Base-by-base conservation (phyloP, 2,113 vertebrate genomes). In the Cynopterus brachyotis region DNA sequence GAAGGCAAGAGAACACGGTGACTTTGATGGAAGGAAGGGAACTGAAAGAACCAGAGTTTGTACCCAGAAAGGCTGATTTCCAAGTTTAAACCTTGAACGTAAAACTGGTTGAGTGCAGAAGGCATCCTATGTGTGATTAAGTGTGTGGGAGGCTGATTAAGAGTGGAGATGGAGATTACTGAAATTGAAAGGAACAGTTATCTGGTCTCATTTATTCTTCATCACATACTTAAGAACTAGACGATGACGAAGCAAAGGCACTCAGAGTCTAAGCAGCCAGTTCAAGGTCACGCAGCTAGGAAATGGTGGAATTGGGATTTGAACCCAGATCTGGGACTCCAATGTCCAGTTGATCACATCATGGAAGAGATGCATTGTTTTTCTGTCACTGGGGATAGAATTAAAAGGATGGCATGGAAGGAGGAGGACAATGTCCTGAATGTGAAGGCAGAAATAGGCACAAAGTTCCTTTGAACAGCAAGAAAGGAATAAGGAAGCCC, bases 21-120 rank as follows among this genome's bases (percentile, higher is more conserved):
- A 79, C 76, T 85, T 73, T 91, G 47, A 35, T 35, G 19, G 67
- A 81, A 60, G 35, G 50, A 78, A 89, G 60, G 86, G 42, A 95
- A 89, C 15, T 22, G 67, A 82, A 70, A 81, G 76, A 95, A 76
- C 3, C 28, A 40, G 73, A 82, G 59, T 28, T 84, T 59, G 66
- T 60, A 79, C 57, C 87, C 80, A 90, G 66, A 95, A 96, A 95
- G 85, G 82, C 94, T 70, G 47, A 79, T 80, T 96, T 96, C 57
- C 95, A 95, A 70, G 15, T 83, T 87, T 73, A 83, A 92, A 83
- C 92, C 73, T 90, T 87, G 69, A 96, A 95, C 97, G 86, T 89
- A 73, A 96, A 97, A 96, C 78, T 57, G 59, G 15, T 64, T 85
- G 30, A 78, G 37, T 76, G 69, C 79, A 93, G 78, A 72, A 85